Evolutionary conservation across 1,140 invertebrate genomes (phyloP).

Genomic region (Drosophila biarmipes): DNA sequence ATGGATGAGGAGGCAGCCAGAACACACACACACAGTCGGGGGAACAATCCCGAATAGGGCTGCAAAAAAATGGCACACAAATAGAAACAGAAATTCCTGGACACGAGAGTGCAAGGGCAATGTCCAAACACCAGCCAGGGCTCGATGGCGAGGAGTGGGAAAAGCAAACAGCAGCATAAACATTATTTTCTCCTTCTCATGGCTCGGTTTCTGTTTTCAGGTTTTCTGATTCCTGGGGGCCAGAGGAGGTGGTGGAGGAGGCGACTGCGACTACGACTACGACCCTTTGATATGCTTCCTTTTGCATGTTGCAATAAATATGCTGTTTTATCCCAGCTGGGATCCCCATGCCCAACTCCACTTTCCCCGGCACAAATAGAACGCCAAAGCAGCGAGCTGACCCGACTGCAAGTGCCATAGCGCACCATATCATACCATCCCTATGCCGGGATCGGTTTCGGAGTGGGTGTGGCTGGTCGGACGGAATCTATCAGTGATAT

Average conservation of each 20-base stretch:
- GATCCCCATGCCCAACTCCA: not conserved
- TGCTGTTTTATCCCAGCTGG: slow-evolving; percentile 73
- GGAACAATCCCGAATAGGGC: slow-evolving; percentile 30
- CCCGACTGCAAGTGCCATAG: slow-evolving; percentile 34
- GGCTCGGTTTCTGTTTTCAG: slow-evolving; percentile 42
- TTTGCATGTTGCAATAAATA: slow-evolving; percentile 82
- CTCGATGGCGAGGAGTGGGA: slow-evolving; percentile 69
- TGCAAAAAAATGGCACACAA: slow-evolving; percentile 53
- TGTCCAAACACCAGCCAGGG: slow-evolving; percentile 32
- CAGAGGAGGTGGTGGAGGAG: not conserved
- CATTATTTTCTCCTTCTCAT: slow-evolving; percentile 77
- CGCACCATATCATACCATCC: not conserved
- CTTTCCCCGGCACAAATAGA: slow-evolving; percentile 26
- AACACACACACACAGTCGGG: slow-evolving; percentile 4
- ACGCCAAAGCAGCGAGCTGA: slow-evolving; percentile 30
- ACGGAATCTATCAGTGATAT: slow-evolving; percentile 22
- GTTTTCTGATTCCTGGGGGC: slow-evolving; percentile 25
- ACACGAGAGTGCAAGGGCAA: slow-evolving; percentile 13
- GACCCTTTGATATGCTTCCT: slow-evolving; percentile 76
- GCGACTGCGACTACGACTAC: not conserved
- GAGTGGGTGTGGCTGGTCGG: slow-evolving; percentile 4
- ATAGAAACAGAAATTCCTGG: slow-evolving; percentile 51
- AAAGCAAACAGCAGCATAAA: slow-evolving; percentile 81
- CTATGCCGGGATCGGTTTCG: slow-evolving; percentile 6
- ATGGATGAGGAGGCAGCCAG: not conserved